Evolutionary conservation across 2,797 vertebrate genomes (phyloP).

Genomic region (Chaenodraco wilsoni): DNA sequence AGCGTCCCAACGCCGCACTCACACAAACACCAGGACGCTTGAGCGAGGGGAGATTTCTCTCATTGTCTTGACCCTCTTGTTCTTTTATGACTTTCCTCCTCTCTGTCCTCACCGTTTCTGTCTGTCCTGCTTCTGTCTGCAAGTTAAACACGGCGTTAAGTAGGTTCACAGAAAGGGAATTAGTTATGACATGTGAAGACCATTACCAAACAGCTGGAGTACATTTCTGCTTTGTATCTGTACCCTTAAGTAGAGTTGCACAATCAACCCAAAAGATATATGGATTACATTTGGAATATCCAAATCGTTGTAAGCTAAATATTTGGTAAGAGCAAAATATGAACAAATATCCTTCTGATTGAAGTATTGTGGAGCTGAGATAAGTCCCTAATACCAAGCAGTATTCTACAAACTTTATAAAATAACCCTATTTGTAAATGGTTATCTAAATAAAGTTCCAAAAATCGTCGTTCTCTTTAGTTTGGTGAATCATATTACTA

Average conservation of each 20-base stretch:
- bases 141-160: not conserved
- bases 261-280: too few species aligned
- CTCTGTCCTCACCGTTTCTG: not conserved
- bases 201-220: not conserved
- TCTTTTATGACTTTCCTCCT: slow-evolving; percentile 29
- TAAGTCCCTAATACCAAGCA: too few species aligned
- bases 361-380: too few species aligned
- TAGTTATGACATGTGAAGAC: not conserved
- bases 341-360: too few species aligned
- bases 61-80: slow-evolving; percentile 30
- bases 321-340: too few species aligned
- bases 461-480: too few species aligned
- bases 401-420: too few species aligned
- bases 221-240: not conserved
- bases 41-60: slow-evolving; percentile 33
- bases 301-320: too few species aligned
- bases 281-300: too few species aligned
- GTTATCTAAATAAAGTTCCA: too few species aligned
- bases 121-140: slow-evolving; percentile 12
- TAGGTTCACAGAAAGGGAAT: not conserved
- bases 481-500: too few species aligned
- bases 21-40: slow-evolving; percentile 46
- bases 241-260: not conserved
- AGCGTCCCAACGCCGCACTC: slow-evolving; percentile 60
- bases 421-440: too few species aligned